Conservation (phyloP, 2,888 invertebrate species). For the Ypsolopha sequella region DNA sequence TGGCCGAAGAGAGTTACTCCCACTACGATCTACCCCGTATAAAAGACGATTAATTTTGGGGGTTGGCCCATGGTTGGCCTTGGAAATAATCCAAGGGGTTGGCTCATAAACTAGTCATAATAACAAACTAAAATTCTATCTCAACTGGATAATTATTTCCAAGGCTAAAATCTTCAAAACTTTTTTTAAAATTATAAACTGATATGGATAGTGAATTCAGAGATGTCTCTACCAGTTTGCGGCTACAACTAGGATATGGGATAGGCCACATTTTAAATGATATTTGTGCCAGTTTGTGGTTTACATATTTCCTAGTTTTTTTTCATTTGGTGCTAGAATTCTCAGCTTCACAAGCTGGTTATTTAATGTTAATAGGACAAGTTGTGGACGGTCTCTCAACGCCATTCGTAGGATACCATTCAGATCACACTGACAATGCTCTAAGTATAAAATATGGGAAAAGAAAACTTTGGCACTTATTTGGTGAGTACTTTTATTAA, state of each 20-base stretch:
- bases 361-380: constrained; percentile 84
- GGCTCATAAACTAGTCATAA: too few relatives aligned
- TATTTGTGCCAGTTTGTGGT: constrained; percentile 94
- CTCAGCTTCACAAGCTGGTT: constrained; percentile 68
- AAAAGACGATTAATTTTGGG: too few relatives aligned
- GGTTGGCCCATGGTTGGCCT: too few relatives aligned
- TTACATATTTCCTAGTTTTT: constrained; percentile 90
- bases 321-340: constrained; percentile 74
- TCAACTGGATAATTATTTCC: too few relatives aligned
- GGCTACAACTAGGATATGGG: constrained; percentile 72
- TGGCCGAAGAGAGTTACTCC: too few relatives aligned
- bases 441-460: constrained; percentile 81
- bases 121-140: too few relatives aligned
- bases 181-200: too few relatives aligned
- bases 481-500: constrained; percentile 71
- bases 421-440: constrained; percentile 79
- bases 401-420: constrained; percentile 88
- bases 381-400: constrained; percentile 88
- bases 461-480: constrained; percentile 90
- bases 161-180: too few relatives aligned
- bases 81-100: too few relatives aligned
- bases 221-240: constrained; percentile 52
- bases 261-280: constrained; percentile 94
- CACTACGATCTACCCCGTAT: too few relatives aligned
- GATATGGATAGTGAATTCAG: constrained; percentile 59